A percentile compares a stretch with the other conserved stretches of the same genome.
phyloP scores from a whole-genome alignment of 2,888 invertebrate genomes.

The Pyrocoelia pectoralis region DNA sequence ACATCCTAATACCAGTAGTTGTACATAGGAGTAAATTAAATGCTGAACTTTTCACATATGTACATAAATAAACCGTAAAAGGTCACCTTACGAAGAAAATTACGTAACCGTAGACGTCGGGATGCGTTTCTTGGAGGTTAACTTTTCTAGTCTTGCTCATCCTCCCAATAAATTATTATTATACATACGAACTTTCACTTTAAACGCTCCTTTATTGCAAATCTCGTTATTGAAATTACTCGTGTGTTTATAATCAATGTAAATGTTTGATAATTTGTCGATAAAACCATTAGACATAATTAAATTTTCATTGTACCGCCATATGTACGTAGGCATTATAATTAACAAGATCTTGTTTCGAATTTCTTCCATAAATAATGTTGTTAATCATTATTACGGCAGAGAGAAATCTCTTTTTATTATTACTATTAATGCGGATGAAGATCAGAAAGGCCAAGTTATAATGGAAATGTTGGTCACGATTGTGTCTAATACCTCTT shows the following conservation, averaged over 20 bases:
- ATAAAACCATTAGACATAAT: not conserved
- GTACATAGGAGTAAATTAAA: not conserved
- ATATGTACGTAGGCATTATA: not conserved
- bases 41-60: not conserved
- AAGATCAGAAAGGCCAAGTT: slow-evolving; percentile 15
- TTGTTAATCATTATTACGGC: not conserved
- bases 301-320: not conserved
- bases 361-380: slow-evolving; percentile 1
- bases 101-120: slow-evolving; percentile 14
- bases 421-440: slow-evolving; percentile 7
- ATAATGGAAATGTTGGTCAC: slow-evolving; percentile 23
- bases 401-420: slow-evolving; percentile 2
- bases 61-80: not conserved
- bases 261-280: not conserved
- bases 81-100: not conserved
- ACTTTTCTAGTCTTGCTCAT: slow-evolving; percentile 5
- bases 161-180: not conserved
- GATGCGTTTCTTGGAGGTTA: slow-evolving; percentile 12
- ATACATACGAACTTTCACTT: slow-evolving; percentile 7
- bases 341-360: not conserved
- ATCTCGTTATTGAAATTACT: not conserved
- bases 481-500: slow-evolving; percentile 2
- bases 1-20: not conserved
- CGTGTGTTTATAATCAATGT: not conserved
- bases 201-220: not conserved